Conservation (phyloP, 2,888 invertebrate species). For the Metopia argyrocephala region DNA sequence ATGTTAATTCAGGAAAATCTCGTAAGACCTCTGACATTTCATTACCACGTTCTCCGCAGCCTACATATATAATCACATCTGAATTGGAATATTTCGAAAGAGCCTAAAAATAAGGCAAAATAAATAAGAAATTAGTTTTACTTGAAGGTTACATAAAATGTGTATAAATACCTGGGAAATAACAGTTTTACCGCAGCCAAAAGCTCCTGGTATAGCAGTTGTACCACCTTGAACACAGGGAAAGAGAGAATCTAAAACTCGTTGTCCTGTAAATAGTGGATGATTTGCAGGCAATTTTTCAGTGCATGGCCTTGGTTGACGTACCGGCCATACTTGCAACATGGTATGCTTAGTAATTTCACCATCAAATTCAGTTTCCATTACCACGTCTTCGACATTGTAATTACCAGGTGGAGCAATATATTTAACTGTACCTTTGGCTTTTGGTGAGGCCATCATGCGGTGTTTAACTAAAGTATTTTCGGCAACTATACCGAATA, state of each 20-base stretch:
- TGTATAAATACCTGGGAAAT: slow-evolving; percentile 80
- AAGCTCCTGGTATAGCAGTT: slow-evolving; percentile 98
- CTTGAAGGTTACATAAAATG: no score
- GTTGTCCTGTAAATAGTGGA: slow-evolving; percentile 96
- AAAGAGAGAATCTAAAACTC: slow-evolving; percentile 97
- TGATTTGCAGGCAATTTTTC: slow-evolving; percentile 99
- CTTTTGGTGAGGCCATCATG: slow-evolving; percentile 93
- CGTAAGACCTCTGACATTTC: slow-evolving; percentile 99
- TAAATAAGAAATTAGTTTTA: not conserved
- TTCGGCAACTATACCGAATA: slow-evolving; percentile 96
- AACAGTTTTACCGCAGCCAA: slow-evolving; percentile 94
- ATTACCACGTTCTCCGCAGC: slow-evolving; percentile 99
- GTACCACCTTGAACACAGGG: slow-evolving; percentile 99
- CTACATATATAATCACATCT: slow-evolving; percentile 98
- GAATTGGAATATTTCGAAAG: slow-evolving; percentile 99
- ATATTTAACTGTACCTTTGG: slow-evolving; percentile 96
- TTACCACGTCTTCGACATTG: slow-evolving; percentile 91
- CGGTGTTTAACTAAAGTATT: slow-evolving; percentile 97
- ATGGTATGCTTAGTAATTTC: slow-evolving; percentile 92
- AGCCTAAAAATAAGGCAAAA: slow-evolving; percentile 79
- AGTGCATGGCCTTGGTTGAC: slow-evolving; percentile 94
- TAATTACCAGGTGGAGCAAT: slow-evolving; percentile 95
- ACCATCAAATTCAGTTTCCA: slow-evolving; percentile 98
- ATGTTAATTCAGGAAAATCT: slow-evolving; percentile 97
- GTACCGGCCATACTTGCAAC: slow-evolving; percentile 99